Evolutionary conservation across 2,888 invertebrate species (phyloP).

Genomic region (Leucophora obtusa): DNA sequence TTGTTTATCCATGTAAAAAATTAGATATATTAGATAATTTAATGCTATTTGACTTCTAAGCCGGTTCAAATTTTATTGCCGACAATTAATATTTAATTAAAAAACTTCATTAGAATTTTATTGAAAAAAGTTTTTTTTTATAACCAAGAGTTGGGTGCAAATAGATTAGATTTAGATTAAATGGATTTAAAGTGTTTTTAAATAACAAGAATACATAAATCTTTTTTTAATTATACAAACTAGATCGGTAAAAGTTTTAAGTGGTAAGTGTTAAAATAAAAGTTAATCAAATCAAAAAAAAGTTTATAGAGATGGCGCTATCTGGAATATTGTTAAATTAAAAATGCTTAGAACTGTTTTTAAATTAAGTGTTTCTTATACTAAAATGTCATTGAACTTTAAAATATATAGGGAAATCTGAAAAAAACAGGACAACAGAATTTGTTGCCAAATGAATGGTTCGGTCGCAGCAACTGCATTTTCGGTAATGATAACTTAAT

Average conservation of each 20-base stretch:
- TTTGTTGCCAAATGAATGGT: too few species aligned
- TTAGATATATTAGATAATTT: background rate
- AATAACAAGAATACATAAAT: background rate
- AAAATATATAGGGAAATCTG: too few species aligned
- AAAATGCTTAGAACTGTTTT: too few species aligned
- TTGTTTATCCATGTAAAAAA: background rate
- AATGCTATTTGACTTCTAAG: background rate
- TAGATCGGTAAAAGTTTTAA: background rate
- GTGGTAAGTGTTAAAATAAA: background rate
- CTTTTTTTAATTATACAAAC: background rate
- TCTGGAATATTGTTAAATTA: too few species aligned
- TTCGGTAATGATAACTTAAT: too few species aligned
- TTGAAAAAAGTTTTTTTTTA: background rate
- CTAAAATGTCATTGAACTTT: too few species aligned
- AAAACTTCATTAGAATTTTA: background rate
- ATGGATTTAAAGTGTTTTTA: background rate
- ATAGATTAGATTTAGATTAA: background rate
- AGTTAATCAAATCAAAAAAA: too few species aligned
- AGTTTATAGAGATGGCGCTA: too few species aligned
- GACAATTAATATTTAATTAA: constrained; percentile 8
- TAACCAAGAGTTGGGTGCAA: background rate
- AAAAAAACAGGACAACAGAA: too few species aligned
- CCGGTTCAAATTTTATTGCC: constrained; percentile 20
- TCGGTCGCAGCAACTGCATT: too few species aligned
- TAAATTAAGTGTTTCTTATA: too few species aligned